These are phyloP conservation scores for Alosa alosa DNA, from an alignment of 2,113 vertebrate species.

Conservation along the genomic window DNA sequence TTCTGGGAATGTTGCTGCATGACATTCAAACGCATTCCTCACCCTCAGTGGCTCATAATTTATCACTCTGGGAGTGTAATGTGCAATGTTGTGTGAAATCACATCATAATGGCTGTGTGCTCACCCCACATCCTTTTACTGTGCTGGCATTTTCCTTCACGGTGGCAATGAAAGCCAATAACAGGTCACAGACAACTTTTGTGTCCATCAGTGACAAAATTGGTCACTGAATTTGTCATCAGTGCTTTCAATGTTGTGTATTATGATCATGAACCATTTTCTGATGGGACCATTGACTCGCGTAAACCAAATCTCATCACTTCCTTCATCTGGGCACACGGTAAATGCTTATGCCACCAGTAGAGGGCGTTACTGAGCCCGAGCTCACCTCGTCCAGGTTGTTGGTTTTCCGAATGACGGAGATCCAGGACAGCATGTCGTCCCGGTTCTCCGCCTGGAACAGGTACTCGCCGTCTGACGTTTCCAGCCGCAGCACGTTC, in stretches of 20 bases:
- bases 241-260: no score
- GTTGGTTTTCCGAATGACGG: slow-evolving; percentile 90
- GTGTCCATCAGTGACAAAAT: no score
- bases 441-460: slow-evolving; percentile 97
- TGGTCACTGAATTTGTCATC: no score
- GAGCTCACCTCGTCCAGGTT: slow-evolving; percentile 84
- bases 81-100: neutral
- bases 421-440: slow-evolving; percentile 96
- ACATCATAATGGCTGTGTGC: neutral
- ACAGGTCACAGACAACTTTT: no score
- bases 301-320: no score
- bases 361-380: neutral
- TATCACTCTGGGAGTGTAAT: neutral
- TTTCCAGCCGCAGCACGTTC: slow-evolving; percentile 95
- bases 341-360: neutral
- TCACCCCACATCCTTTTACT: neutral
- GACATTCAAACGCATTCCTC: neutral
- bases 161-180: no score
- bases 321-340: neutral
- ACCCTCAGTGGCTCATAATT: neutral
- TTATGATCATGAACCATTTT: no score
- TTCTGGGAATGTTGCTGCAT: neutral
- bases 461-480: slow-evolving; percentile 89
- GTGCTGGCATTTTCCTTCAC: neutral
- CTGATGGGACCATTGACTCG: no score